These are phyloP conservation scores for Drosophila willistoni DNA, from an alignment of 1,140 invertebrate genomes.

Conservation along the genomic window DNA sequence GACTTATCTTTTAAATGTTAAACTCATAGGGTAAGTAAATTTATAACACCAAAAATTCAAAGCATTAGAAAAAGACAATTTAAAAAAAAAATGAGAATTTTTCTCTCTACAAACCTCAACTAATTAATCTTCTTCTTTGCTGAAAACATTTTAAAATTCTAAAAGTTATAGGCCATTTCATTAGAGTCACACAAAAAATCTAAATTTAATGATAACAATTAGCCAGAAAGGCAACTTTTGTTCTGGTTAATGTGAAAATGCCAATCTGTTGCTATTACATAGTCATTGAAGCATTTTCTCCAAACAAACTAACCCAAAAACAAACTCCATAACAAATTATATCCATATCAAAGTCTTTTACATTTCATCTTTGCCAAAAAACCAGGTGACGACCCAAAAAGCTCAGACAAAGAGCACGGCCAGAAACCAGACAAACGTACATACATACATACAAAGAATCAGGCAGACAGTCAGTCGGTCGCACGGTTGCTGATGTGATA, in stretches of 20 bases:
- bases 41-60: too few relatives aligned
- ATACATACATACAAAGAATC: conserved; percentile 11
- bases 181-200: neutral
- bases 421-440: conserved; percentile 21
- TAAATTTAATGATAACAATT: conserved; percentile 32
- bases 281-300: conserved; percentile 30
- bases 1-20: neutral
- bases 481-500: conserved; percentile 47
- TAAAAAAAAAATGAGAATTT: too few relatives aligned
- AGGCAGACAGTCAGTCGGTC: conserved; percentile 20
- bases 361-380: conserved; percentile 54
- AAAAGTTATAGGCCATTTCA: too few relatives aligned
- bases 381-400: conserved; percentile 58
- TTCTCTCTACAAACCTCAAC: neutral
- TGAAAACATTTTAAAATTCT: too few relatives aligned
- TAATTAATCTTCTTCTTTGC: neutral
- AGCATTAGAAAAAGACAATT: neutral
- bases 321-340: conserved; percentile 59
- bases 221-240: conserved; percentile 12
- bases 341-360: conserved; percentile 58
- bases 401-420: conserved; percentile 49
- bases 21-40: neutral
- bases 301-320: conserved; percentile 14
- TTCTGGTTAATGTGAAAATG: conserved; percentile 60
- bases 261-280: conserved; percentile 59